phyloP scores from a whole-genome alignment of 2,888 invertebrate genomes.

The Gymnosoma rotundatum region DNA sequence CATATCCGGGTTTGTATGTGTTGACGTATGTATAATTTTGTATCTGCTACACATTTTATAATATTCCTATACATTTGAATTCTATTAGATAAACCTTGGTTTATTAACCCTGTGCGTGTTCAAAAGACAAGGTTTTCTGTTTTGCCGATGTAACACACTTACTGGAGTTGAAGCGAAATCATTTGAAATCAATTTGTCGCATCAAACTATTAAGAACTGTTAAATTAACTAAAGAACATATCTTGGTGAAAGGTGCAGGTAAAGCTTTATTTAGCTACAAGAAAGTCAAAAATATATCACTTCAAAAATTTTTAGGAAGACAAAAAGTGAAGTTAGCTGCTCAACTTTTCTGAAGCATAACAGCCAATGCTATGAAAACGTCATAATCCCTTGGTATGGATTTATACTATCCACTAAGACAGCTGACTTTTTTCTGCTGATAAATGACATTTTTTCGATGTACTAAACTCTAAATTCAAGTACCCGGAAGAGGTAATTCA shows the following conservation, averaged over 20 bases:
- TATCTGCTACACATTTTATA: too few species aligned
- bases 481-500: background rate
- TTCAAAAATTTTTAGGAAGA: too few species aligned
- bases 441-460: too few species aligned
- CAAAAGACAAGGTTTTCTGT: background rate
- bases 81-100: slow-evolving; percentile 3
- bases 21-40: too few species aligned
- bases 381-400: too few species aligned
- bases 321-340: background rate
- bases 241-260: background rate
- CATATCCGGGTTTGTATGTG: too few species aligned
- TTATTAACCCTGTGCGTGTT: background rate
- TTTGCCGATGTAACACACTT: background rate
- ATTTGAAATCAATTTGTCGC: too few species aligned
- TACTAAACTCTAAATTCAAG: background rate
- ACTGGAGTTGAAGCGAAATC: background rate
- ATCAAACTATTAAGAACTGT: background rate
- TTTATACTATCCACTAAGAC: background rate
- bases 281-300: too few species aligned
- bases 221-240: background rate
- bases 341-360: background rate
- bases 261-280: background rate
- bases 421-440: background rate
- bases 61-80: background rate
- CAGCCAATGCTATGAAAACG: background rate